Evolutionary conservation across 2,888 invertebrate genomes (phyloP), one percentile per base, ranked within the genome.

Genomic region (Exocentrus adspersus): DNA sequence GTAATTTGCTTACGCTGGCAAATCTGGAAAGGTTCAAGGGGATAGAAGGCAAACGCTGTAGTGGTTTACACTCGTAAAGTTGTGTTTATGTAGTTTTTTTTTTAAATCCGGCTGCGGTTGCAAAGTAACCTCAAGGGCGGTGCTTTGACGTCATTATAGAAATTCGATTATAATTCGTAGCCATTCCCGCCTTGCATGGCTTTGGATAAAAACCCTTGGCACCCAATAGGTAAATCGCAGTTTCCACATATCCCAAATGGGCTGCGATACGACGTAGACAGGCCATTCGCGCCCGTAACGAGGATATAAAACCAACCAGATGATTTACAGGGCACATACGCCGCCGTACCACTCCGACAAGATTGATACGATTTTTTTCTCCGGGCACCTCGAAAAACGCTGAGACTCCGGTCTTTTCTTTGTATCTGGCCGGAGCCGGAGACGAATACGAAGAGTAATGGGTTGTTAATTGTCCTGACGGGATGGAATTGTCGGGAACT

Each of bases 281-380:
- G 72, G 72, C 70, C 66, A 71, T 74, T 73, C 72, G 62, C 72
- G 67, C 63, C 65, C 67, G 74, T 76, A 77, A 76, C 74, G 76
- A 75, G 74, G 72, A 73, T 73, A 74, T 76, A 75, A 77, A 75
- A 72, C 71, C 73, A 70, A 51, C 37, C 37, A 37, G 65, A 68
- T 68, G 65, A 68, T 68, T 68, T 65, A 68, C 57, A 60, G 51
- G 66, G 53, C 62, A 56, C 60, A 67, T 62, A 64, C 64, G 67
- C 61, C 69, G 68, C 69, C 69, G 69, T 64, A 69, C 69, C 69
- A 68, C 70, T 65, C 63, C 68, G 68, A 68, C 60, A 65, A 70
- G 72, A 75, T 74, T 70, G 74, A 75, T 72, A 67, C 62, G 67
- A 68, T 70, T 74, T 74, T 71, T 67, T 59, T 50, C 37, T 59